phyloP scores from a whole-genome alignment of 2,113 vertebrate species.

The Oreochromis tanganicae region DNA sequence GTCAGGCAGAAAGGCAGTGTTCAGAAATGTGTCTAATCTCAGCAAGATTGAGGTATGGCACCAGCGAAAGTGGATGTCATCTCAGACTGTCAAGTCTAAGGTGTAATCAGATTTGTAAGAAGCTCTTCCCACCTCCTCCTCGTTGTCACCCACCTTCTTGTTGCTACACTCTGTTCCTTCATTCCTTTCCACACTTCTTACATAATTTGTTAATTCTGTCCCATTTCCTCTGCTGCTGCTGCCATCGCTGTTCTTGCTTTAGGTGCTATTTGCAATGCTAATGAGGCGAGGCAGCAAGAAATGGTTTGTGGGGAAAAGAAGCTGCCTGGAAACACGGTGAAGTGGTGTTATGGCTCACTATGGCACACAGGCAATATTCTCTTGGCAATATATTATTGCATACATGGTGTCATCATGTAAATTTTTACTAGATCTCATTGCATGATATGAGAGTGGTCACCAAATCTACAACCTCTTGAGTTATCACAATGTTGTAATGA shows the following conservation, averaged over 20 bases:
- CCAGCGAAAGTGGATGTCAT: constrained; percentile 5
- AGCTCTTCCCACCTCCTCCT: constrained; percentile 34
- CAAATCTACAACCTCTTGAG: neutral
- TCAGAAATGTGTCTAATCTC: neutral
- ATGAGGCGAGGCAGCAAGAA: constrained; percentile 59
- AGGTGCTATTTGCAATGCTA: constrained; percentile 68
- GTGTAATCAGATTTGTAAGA: constrained; percentile 44
- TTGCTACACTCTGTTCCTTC: constrained; percentile 39
- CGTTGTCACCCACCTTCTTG: constrained; percentile 28
- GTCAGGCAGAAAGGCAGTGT: neutral
- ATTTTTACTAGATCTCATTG: neutral
- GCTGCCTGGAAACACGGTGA: constrained; percentile 52
- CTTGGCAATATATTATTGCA: constrained; percentile 1
- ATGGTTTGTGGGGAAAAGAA: constrained; percentile 39
- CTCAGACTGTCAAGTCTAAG: constrained; percentile 26
- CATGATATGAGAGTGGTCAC: neutral
- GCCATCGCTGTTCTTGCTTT: constrained; percentile 45
- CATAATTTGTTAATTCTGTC: constrained; percentile 64
- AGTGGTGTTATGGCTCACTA: constrained; percentile 38
- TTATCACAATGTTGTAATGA: neutral
- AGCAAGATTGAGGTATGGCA: neutral
- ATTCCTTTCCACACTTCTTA: constrained; percentile 39
- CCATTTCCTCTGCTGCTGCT: constrained; percentile 46
- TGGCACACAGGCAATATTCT: constrained; percentile 13
- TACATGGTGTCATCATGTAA: neutral